phyloP scores from a whole-genome alignment of 2,888 invertebrate species.

The Napeogenes sylphis region DNA sequence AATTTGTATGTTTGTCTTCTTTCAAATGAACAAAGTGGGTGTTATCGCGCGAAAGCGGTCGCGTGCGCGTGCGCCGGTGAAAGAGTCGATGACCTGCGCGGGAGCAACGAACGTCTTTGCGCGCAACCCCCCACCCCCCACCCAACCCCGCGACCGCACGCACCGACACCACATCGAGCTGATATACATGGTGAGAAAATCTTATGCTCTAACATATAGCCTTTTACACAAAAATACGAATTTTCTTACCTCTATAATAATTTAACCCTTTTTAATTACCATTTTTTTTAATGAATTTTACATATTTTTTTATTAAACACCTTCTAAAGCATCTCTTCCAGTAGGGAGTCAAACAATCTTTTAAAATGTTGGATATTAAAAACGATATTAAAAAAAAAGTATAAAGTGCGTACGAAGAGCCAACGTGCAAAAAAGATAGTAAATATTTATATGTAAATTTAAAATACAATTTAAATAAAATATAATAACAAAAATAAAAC shows the following conservation, averaged over 20 bases:
- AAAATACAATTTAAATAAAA: background rate
- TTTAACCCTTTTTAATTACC: too few species aligned
- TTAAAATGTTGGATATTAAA: too few species aligned
- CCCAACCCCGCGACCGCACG: slow-evolving; percentile 32
- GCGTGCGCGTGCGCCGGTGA: slow-evolving; percentile 67
- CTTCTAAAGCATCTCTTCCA: too few species aligned
- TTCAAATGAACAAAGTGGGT: slow-evolving; percentile 48
- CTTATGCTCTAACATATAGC: background rate
- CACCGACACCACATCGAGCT: slow-evolving; percentile 36
- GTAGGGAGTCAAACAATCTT: too few species aligned
- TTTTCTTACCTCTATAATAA: too few species aligned
- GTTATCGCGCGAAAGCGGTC: slow-evolving; percentile 73
- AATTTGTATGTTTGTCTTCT: slow-evolving; percentile 32
- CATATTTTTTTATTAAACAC: too few species aligned
- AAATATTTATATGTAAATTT: too few species aligned
- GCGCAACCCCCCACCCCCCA: slow-evolving; percentile 38
- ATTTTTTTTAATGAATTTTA: too few species aligned
- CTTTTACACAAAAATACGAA: too few species aligned
- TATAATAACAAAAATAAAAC: background rate
- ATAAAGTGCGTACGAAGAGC: too few species aligned
- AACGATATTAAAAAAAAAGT: too few species aligned
- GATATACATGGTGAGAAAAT: slow-evolving; percentile 19
- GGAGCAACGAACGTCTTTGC: slow-evolving; percentile 78
- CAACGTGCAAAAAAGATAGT: too few species aligned
- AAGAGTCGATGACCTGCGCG: slow-evolving; percentile 73